These are phyloP conservation scores for Drosophila nannoptera DNA, from an alignment of 1,140 invertebrate species.

Conservation along the genomic window DNA sequence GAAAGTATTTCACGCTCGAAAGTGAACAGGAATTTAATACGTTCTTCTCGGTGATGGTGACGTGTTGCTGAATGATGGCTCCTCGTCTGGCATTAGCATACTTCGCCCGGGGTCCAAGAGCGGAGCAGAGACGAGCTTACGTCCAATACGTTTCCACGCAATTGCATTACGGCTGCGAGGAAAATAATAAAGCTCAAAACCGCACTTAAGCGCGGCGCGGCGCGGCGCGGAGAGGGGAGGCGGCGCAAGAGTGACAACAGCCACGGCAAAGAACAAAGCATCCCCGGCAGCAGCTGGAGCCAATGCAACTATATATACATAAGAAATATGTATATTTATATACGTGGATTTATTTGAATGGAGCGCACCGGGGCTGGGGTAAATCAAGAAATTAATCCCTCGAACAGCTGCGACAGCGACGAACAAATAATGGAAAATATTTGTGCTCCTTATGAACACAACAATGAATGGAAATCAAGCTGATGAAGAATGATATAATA, in stretches of 20 bases:
- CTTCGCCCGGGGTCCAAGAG: conserved; percentile 36
- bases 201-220: conserved; percentile 25
- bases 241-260: conserved; percentile 19
- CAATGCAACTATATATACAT: conserved; percentile 1
- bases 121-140: conserved; percentile 25
- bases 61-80: conserved; percentile 51
- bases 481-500: conserved; percentile 77
- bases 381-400: conserved; percentile 78
- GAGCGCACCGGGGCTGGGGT: conserved; percentile 42
- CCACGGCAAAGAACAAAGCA: conserved; percentile 59
- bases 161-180: conserved; percentile 50
- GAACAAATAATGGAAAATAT: conserved; percentile 74
- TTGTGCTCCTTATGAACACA: conserved; percentile 64
- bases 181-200: conserved; percentile 45
- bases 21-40: conserved; percentile 67
- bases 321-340: conserved; percentile 7
- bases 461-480: conserved; percentile 74
- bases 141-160: conserved; percentile 65
- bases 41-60: conserved; percentile 54
- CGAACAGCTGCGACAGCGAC: conserved; percentile 70
- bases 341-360: too few relatives aligned
- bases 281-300: conserved; percentile 18
- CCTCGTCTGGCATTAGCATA: conserved; percentile 59
- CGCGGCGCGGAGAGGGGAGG: too few relatives aligned
- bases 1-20: conserved; percentile 60